These are phyloP conservation scores for Mesocricetus auratus DNA, from an alignment of 2,113 vertebrate species.

Conservation along the genomic window DNA sequence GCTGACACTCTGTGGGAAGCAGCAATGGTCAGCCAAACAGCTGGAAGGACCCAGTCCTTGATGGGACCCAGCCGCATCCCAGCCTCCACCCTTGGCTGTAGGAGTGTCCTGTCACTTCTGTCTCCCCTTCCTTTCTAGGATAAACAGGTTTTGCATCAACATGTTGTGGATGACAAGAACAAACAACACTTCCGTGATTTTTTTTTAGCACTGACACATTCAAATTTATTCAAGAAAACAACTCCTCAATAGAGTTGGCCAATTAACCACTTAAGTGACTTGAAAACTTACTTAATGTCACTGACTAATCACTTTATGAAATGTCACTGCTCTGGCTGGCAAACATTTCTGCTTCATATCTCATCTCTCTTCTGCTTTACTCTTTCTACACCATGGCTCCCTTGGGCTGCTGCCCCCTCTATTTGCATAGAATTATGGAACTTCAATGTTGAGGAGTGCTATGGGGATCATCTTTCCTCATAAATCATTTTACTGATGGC, in stretches of 20 bases:
- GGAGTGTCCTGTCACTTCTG: neutral
- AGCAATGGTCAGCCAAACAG: neutral
- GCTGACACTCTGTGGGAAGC: neutral
- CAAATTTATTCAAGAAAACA: conserved; percentile 63
- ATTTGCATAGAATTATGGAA: neutral
- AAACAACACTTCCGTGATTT: conserved; percentile 27
- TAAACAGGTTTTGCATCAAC: conserved; percentile 27
- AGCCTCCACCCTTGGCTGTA: neutral
- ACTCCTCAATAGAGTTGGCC: conserved; percentile 64
- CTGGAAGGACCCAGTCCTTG: neutral
- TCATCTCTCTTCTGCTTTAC: neutral
- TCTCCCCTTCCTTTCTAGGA: neutral
- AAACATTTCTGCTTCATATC: conserved; percentile 34
- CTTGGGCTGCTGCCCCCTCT: neutral
- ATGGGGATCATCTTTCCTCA: neutral
- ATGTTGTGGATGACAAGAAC: neutral
- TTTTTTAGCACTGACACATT: neutral
- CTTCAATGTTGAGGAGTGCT: neutral
- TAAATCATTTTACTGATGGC: neutral
- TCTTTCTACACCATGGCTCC: neutral
- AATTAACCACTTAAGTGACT: conserved; percentile 80
- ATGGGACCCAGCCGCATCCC: neutral
- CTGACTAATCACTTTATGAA: conserved; percentile 82
- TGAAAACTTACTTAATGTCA: conserved; percentile 81
- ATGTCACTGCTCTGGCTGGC: conserved; percentile 73